Percentiles rank a stretch among this genome's conserved stretches.
Evolutionary conservation across 1,140 invertebrate genomes (phyloP).

Genomic region (Drosophila equinoxialis): DNA sequence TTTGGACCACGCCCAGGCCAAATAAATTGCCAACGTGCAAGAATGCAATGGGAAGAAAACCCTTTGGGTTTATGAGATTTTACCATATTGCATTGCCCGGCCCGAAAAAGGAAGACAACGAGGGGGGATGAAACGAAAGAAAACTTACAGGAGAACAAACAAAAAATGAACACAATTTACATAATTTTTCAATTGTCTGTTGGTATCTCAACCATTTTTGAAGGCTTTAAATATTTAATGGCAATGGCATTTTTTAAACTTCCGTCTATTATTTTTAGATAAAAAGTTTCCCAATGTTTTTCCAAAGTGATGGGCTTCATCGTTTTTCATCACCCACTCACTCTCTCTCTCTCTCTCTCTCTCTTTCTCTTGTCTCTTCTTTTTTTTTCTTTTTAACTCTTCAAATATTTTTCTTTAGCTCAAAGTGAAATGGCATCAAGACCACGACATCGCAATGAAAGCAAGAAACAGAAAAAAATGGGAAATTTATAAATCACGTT

Average conservation of each 20-base stretch:
- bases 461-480: not conserved
- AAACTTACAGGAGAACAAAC: constrained; percentile 16
- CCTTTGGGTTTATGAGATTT: constrained; percentile 73
- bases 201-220: constrained; percentile 18
- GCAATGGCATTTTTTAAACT: constrained; percentile 14
- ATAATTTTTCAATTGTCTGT: constrained; percentile 76
- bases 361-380: not conserved
- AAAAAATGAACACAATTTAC: constrained; percentile 56
- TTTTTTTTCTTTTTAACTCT: constrained; percentile 28
- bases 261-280: constrained; percentile 25
- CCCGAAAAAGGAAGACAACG: not conserved
- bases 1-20: constrained; percentile 46
- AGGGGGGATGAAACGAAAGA: no score
- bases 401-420: constrained; percentile 73
- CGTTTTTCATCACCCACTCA: not conserved
- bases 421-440: constrained; percentile 63
- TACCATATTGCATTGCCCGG: constrained; percentile 65
- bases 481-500: constrained; percentile 63
- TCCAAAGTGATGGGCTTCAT: constrained; percentile 5
- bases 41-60: constrained; percentile 62
- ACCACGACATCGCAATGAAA: not conserved
- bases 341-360: not conserved
- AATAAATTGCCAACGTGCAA: constrained; percentile 79
- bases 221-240: constrained; percentile 12
- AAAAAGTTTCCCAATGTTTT: constrained; percentile 25